These are phyloP conservation scores for Chaetodon trifascialis DNA, from an alignment of 2,113 vertebrate species.

Conservation along the genomic window DNA sequence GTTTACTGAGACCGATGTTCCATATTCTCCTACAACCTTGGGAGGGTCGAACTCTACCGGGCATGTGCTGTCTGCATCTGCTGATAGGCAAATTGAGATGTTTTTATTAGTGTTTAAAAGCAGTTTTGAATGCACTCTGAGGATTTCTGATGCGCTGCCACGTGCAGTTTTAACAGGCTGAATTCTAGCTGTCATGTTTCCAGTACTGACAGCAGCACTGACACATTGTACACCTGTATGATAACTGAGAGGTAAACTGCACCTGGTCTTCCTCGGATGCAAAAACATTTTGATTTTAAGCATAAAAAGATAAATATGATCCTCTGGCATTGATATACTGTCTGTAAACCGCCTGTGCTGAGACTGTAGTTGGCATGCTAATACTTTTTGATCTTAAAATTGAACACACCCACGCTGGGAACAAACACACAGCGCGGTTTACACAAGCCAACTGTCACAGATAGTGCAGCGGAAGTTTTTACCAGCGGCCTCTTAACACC, in stretches of 20 bases:
- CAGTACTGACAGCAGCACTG: background rate
- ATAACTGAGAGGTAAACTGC: background rate
- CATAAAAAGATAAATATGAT: background rate
- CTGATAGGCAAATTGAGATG: background rate
- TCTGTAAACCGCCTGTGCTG: background rate
- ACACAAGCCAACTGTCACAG: background rate
- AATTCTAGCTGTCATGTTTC: background rate
- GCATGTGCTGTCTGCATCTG: slow-evolving; percentile 57
- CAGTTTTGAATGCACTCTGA: slow-evolving; percentile 19
- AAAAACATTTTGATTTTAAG: background rate
- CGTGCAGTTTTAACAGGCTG: too few species aligned
- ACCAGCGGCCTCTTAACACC: background rate
- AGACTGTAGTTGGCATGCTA: background rate
- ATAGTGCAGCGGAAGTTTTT: background rate
- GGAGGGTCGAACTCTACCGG: background rate
- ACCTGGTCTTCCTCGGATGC: background rate
- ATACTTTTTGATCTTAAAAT: background rate
- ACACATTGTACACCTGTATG: background rate
- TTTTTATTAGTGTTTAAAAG: background rate
- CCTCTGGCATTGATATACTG: background rate
- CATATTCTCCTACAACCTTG: slow-evolving; percentile 44
- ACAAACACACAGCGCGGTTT: background rate
- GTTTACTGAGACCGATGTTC: background rate
- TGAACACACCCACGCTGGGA: background rate
- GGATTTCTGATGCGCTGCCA: background rate